A percentile compares a stretch with the other conserved stretches of the same genome.
phyloP scores from a whole-genome alignment of 30 jellyfish, hydroid and myxozoan genomes.

The Mastigias papua region DNA sequence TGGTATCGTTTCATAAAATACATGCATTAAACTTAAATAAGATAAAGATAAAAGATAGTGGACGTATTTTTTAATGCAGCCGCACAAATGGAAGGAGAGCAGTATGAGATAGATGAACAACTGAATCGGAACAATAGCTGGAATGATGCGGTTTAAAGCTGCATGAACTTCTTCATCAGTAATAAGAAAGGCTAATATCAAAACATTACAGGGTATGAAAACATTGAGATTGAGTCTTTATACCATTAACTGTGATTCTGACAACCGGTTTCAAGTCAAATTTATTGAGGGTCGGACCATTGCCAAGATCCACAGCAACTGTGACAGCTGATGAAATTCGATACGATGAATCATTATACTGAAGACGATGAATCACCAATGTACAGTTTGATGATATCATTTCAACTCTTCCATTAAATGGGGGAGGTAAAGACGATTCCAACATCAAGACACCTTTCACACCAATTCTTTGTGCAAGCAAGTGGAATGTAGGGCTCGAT shows the following conservation, averaged over 20 bases:
- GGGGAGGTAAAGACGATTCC: constrained; percentile 20
- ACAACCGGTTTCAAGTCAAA: constrained; percentile 1
- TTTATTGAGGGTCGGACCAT: neutral
- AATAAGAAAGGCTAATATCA: too few species aligned
- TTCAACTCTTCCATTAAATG: constrained; percentile 36
- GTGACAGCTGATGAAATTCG: constrained; percentile 12
- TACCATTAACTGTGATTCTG: neutral
- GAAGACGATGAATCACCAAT: constrained; percentile 18
- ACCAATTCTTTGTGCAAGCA: constrained; percentile 21
- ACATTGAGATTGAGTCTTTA: neutral
- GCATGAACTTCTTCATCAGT: too few species aligned
- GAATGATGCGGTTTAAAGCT: too few species aligned
- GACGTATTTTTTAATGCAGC: too few species aligned
- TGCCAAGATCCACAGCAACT: neutral
- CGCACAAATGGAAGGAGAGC: too few species aligned
- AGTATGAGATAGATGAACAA: too few species aligned
- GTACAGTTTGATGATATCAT: constrained; percentile 41
- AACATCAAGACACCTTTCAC: neutral
- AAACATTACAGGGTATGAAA: too few species aligned
- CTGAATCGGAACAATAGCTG: too few species aligned
- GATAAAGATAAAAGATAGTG: too few species aligned
- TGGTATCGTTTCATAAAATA: neutral
- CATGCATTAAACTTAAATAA: too few species aligned
- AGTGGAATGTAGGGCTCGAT: neutral
- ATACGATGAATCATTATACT: constrained; percentile 25